Evolutionary conservation across 2,113 vertebrate genomes (phyloP).

Genomic region (Phyllostomus hastatus): DNA sequence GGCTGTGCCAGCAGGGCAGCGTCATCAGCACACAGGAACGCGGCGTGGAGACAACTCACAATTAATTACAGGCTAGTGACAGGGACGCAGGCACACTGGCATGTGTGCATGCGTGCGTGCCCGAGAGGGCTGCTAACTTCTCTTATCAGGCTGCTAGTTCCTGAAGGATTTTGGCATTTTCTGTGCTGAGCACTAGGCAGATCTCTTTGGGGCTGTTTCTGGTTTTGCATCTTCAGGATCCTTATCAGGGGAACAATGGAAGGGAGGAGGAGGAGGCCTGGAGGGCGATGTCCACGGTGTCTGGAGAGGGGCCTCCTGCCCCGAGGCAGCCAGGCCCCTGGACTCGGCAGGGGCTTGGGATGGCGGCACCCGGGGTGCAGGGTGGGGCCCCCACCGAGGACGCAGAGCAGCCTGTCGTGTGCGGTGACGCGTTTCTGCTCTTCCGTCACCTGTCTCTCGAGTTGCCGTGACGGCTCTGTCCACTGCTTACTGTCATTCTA

Average conservation of each 20-base stretch:
- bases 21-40: too few relatives aligned
- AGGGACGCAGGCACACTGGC: too few relatives aligned
- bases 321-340: not conserved
- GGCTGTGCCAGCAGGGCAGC: too few relatives aligned
- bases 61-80: too few relatives aligned
- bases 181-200: not conserved
- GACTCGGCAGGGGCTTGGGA: not conserved
- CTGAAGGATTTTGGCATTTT: slow-evolving; percentile 18
- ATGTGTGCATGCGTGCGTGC: accelerated
- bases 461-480: too few relatives aligned
- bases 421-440: accelerated
- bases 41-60: too few relatives aligned
- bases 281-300: too few relatives aligned
- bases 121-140: not conserved
- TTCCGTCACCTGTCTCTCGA: not conserved
- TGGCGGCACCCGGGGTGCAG: too few relatives aligned
- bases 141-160: not conserved
- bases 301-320: too few relatives aligned
- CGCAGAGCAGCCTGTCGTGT: too few relatives aligned
- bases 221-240: not conserved
- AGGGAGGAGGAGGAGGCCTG: not conserved
- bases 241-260: not conserved
- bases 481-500: not conserved
- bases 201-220: not conserved
- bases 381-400: too few relatives aligned